A percentile compares a stretch with the other conserved stretches of the same genome.
Conservation (phyloP, 2,797 vertebrate genomes). For the Ctenochaetus hawaiiensis region DNA sequence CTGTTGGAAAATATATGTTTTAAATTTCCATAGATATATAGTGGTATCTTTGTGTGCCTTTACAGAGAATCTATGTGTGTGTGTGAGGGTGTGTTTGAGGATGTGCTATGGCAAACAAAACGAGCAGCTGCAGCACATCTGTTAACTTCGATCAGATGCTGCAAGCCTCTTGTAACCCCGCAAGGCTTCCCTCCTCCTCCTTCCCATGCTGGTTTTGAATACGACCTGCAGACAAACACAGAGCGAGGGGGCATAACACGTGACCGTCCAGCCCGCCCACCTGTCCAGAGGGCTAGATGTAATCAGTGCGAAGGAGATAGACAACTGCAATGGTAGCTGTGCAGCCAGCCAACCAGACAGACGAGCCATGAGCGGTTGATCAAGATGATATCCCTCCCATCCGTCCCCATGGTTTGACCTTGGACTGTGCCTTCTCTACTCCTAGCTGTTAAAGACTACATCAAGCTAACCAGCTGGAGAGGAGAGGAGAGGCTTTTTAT, state of each 20-base stretch:
- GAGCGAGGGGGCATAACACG: slow-evolving; percentile 3
- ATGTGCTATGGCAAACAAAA: slow-evolving; percentile 61
- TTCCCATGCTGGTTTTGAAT: slow-evolving; percentile 3
- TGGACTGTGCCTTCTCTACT: slow-evolving; percentile 52
- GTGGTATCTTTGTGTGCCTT: slow-evolving; percentile 30
- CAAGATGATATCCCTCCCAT: slow-evolving; percentile 51
- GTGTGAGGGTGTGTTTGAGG: slow-evolving; percentile 44
- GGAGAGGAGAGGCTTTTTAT: slow-evolving; percentile 54
- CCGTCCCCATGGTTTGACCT: slow-evolving; percentile 63
- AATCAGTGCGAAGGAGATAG: slow-evolving; percentile 47
- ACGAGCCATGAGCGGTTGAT: slow-evolving; percentile 61
- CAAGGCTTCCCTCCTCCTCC: slow-evolving; percentile 27
- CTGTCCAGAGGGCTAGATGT: slow-evolving; percentile 33
- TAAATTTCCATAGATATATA: slow-evolving; percentile 50
- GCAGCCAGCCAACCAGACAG: slow-evolving; percentile 48
- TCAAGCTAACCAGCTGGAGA: slow-evolving; percentile 59
- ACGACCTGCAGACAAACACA: slow-evolving; percentile 45
- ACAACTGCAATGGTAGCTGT: slow-evolving; percentile 33
- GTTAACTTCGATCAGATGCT: slow-evolving; percentile 72
- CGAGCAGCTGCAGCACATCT: slow-evolving; percentile 82
- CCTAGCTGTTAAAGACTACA: slow-evolving; percentile 53
- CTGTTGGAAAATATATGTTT: slow-evolving; percentile 64
- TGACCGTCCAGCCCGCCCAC: slow-evolving; percentile 34
- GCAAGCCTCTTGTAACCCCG: slow-evolving; percentile 51
- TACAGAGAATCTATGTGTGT: slow-evolving; percentile 3